These are phyloP conservation scores for Leucania comma DNA, from an alignment of 2,888 invertebrate genomes.

Conservation along the genomic window DNA sequence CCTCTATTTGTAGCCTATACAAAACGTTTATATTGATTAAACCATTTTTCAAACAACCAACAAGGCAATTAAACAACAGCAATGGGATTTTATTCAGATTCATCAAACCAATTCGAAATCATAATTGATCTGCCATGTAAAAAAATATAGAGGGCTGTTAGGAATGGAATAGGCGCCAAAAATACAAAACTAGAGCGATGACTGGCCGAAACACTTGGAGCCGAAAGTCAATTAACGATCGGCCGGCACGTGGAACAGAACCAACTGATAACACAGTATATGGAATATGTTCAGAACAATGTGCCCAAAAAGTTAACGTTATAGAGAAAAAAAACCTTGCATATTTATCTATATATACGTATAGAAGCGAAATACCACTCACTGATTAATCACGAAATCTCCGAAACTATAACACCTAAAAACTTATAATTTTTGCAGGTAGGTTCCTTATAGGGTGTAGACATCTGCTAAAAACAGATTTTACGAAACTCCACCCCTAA, in stretches of 20 bases:
- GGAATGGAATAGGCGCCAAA: slow-evolving; percentile 88
- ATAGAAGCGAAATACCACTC: too few relatives aligned
- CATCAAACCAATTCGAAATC: slow-evolving; percentile 90
- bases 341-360: too few relatives aligned
- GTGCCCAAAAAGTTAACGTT: not conserved
- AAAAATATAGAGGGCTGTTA: slow-evolving; percentile 88
- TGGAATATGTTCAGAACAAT: slow-evolving; percentile 59
- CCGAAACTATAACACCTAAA: too few relatives aligned
- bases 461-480: too few relatives aligned
- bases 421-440: too few relatives aligned
- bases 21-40: slow-evolving; percentile 80
- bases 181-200: slow-evolving; percentile 89
- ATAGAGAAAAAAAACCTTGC: too few relatives aligned
- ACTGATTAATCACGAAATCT: too few relatives aligned
- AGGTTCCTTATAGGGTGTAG: too few relatives aligned
- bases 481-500: too few relatives aligned
- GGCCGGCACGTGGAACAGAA: slow-evolving; percentile 82
- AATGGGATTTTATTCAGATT: slow-evolving; percentile 90
- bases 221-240: slow-evolving; percentile 88
- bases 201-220: slow-evolving; percentile 87
- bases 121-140: slow-evolving; percentile 90
- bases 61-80: slow-evolving; percentile 89
- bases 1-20: slow-evolving; percentile 71
- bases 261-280: slow-evolving; percentile 74
- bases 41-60: slow-evolving; percentile 87